Conservation (phyloP, 2,888 invertebrate species). For the Masnerella sp. region DNA sequence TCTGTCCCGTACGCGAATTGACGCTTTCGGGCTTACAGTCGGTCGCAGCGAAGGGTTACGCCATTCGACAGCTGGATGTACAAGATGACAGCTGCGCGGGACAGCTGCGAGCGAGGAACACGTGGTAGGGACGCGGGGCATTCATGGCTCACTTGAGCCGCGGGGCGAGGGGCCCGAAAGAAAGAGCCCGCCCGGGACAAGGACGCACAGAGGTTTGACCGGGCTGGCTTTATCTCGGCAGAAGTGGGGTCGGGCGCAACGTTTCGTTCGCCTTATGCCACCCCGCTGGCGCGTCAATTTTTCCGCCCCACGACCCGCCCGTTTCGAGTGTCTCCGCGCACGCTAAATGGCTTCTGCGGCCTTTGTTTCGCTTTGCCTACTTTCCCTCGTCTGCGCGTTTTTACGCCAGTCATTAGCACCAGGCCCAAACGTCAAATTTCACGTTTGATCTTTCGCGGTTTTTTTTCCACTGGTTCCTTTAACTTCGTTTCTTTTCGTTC, state of each 20-base stretch:
- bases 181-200: slow-evolving; percentile 33
- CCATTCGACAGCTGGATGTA: slow-evolving; percentile 59
- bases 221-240: slow-evolving; percentile 28
- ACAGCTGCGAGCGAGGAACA: slow-evolving; percentile 55
- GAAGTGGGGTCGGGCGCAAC: slow-evolving; percentile 27
- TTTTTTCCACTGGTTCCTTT: too few species aligned
- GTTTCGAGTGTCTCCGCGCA: slow-evolving; percentile 20
- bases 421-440: too few species aligned
- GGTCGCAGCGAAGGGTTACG: slow-evolving; percentile 50
- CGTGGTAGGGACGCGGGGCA: slow-evolving; percentile 57
- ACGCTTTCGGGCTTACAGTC: slow-evolving; percentile 14
- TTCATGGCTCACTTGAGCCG: slow-evolving; percentile 39
- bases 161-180: not conserved
- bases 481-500: too few species aligned
- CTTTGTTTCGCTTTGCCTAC: not conserved
- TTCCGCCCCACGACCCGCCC: slow-evolving; percentile 38
- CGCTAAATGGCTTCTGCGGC: slow-evolving; percentile 18
- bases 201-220: slow-evolving; percentile 36
- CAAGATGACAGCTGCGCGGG: slow-evolving; percentile 61
- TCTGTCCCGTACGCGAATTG: slow-evolving; percentile 47
- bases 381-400: not conserved
- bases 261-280: slow-evolving; percentile 41
- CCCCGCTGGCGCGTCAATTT: slow-evolving; percentile 45
- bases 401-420: too few species aligned
- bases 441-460: too few species aligned